A percentile compares a stretch with the other conserved stretches of the same genome.
phyloP scores from a whole-genome alignment of 2,797 vertebrate genomes.

The Siniperca scherzeri region DNA sequence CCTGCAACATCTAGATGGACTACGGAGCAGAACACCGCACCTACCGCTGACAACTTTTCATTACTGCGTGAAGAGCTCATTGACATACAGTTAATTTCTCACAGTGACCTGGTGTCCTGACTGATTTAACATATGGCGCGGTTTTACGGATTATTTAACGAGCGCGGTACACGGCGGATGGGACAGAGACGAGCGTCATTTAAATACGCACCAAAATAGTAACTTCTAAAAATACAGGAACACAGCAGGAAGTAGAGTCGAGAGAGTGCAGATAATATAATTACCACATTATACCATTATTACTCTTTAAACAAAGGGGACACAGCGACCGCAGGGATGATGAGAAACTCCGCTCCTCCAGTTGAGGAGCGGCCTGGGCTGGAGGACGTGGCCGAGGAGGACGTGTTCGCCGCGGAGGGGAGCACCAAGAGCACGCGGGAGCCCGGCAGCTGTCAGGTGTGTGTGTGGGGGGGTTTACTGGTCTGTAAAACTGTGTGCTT shows the following conservation, averaged over 20 bases:
- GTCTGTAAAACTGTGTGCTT: neutral
- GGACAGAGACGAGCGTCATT: neutral
- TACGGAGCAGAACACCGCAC: neutral
- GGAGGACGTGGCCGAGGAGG: slow-evolving; percentile 75
- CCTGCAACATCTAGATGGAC: slow-evolving; percentile 22
- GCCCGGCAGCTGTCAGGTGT: slow-evolving; percentile 48
- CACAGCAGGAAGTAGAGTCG: neutral
- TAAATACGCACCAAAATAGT: slow-evolving; percentile 3
- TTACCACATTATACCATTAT: too few species aligned
- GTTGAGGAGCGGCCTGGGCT: slow-evolving; percentile 61
- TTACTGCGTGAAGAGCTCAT: neutral
- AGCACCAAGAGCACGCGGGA: slow-evolving; percentile 14
- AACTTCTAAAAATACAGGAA: slow-evolving; percentile 2
- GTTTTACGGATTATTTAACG: neutral
- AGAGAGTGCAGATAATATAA: rapidly evolving
- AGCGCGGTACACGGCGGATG: neutral
- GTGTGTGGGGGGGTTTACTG: neutral
- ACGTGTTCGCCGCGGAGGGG: slow-evolving; percentile 54
- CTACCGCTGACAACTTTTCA: slow-evolving; percentile 2
- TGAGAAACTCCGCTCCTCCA: slow-evolving; percentile 49
- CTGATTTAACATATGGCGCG: neutral
- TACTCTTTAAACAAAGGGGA: neutral
- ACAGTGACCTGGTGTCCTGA: neutral
- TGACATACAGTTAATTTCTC: rapidly evolving
- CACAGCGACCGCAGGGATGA: slow-evolving; percentile 49